These are phyloP conservation scores for Acromyrmex heyeri DNA, from an alignment of 1,140 invertebrate genomes.

Conservation along the genomic window DNA sequence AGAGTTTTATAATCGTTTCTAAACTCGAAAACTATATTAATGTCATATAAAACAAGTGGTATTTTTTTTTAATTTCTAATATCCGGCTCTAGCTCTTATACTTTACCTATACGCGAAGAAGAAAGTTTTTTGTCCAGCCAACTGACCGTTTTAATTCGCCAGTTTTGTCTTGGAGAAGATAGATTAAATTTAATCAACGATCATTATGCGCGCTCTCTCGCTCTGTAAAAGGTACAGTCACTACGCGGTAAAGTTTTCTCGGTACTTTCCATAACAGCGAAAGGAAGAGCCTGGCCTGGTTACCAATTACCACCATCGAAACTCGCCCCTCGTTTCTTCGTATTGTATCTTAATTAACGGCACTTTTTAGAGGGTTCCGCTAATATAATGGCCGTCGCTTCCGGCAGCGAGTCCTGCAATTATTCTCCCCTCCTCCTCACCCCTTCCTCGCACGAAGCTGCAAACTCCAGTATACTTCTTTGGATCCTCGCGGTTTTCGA, in stretches of 20 bases:
- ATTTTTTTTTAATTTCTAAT: constrained; percentile 2
- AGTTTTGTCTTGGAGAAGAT: constrained; percentile 60
- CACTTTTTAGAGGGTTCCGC: constrained; percentile 51
- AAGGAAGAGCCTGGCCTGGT: constrained; percentile 60
- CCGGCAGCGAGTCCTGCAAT: constrained; percentile 32
- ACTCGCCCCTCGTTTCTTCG: constrained; percentile 64
- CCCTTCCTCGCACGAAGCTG: background rate
- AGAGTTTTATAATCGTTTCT: constrained; percentile 1
- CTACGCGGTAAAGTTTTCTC: constrained; percentile 68
- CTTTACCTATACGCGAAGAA: background rate
- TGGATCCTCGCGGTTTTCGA: constrained; percentile 32
- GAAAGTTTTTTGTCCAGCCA: constrained; percentile 29
- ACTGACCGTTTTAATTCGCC: constrained; percentile 69
- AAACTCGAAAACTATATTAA: constrained; percentile 6
- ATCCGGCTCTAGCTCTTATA: background rate
- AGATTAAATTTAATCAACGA: constrained; percentile 75
- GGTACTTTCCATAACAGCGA: constrained; percentile 63
- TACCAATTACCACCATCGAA: constrained; percentile 73
- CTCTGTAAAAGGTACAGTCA: constrained; percentile 67
- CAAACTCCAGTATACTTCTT: background rate
- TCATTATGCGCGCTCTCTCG: constrained; percentile 72
- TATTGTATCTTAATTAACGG: constrained; percentile 75
- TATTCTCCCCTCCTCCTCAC: background rate
- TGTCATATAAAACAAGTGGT: background rate
- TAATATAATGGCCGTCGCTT: constrained; percentile 51